Conservation (phyloP, 2,113 vertebrate genomes). For the Vicugna pacos region DNA sequence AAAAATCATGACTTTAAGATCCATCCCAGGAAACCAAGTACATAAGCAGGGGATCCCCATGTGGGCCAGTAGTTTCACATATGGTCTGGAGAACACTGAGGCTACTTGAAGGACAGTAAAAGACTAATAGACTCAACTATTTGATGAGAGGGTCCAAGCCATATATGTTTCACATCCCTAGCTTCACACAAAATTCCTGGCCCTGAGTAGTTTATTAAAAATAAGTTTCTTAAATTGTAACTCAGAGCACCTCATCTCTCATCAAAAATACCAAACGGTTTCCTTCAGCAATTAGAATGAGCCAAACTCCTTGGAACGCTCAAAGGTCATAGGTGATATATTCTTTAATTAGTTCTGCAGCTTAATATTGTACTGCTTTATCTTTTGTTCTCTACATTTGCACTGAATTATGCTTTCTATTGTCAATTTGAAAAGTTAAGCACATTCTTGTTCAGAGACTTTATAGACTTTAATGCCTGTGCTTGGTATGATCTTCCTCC, state of each 20-base stretch:
- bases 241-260: neutral
- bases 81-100: neutral
- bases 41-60: neutral
- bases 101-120: neutral
- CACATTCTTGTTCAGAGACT: neutral
- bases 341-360: neutral
- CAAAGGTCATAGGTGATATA: neutral
- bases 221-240: neutral
- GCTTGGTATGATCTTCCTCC: neutral
- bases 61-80: neutral
- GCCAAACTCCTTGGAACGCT: neutral
- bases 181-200: neutral
- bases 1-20: neutral
- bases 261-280: neutral
- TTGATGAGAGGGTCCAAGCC: neutral
- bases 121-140: neutral
- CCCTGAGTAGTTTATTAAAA: neutral
- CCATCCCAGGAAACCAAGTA: neutral
- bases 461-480: neutral
- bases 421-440: neutral
- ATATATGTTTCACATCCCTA: neutral
- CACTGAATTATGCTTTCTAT: neutral
- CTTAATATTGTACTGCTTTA: neutral
- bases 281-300: neutral
- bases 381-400: neutral